Percentiles rank a stretch among this genome's conserved stretches.
Evolutionary conservation across 2,113 vertebrate species (phyloP).

Genomic region (Ornithorhynchus anatinus): DNA sequence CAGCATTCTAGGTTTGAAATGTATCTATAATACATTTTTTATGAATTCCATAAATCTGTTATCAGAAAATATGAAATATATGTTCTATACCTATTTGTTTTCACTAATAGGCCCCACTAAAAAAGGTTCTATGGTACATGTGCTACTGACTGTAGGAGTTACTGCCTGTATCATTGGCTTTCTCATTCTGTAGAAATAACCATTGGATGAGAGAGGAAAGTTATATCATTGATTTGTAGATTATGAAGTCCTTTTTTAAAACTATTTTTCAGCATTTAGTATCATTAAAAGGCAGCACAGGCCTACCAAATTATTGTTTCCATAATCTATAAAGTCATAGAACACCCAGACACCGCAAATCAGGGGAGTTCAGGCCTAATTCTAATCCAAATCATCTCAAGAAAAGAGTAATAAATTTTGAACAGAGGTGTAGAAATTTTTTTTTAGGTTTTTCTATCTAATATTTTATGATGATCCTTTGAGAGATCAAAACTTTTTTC

Average conservation of each 20-base stretch:
- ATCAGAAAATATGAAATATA: neutral
- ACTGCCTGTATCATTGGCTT: slow-evolving; percentile 4
- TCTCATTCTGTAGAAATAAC: no score
- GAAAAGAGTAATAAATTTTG: neutral
- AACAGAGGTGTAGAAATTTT: neutral
- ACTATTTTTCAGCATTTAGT: neutral
- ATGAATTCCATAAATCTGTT: neutral
- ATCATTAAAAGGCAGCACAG: neutral
- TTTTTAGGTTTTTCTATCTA: no score
- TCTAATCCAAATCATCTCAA: neutral
- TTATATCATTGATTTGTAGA: no score
- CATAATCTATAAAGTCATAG: no score
- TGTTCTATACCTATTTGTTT: neutral
- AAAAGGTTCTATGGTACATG: neutral
- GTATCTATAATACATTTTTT: no score
- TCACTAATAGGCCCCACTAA: neutral
- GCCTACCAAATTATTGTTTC: no score
- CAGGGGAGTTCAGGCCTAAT: neutral
- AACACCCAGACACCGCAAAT: neutral
- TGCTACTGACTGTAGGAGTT: neutral
- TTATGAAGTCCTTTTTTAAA: neutral
- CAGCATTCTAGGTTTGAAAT: neutral
- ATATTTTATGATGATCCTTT: no score
- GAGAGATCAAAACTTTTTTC: no score
- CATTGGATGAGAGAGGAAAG: no score